Conservation (phyloP, 2,797 vertebrate genomes). For the Malacoctenus gilli region DNA sequence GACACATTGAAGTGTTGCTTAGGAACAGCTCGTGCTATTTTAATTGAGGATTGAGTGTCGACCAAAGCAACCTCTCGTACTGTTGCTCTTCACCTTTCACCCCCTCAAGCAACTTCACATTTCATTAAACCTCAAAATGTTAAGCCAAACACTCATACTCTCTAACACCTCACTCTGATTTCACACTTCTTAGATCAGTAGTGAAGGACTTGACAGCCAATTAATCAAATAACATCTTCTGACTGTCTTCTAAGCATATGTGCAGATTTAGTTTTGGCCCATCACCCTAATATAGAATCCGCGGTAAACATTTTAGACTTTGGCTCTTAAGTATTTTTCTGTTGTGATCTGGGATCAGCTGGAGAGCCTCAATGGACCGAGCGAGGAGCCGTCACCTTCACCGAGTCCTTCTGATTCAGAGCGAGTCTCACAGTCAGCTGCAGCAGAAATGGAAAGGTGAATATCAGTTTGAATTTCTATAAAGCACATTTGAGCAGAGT, state of each 20-base stretch:
- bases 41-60: no score
- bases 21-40: no score
- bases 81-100: neutral
- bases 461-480: neutral
- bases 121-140: conserved; percentile 23
- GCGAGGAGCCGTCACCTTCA: conserved; percentile 76
- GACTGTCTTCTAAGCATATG: conserved; percentile 25
- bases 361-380: conserved; percentile 76
- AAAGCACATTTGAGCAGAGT: neutral
- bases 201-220: conserved; percentile 38
- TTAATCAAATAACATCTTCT: conserved; percentile 49
- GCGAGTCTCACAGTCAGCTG: conserved; percentile 41
- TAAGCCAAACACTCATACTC: conserved; percentile 12
- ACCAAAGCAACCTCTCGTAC: neutral
- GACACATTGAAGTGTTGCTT: neutral
- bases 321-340: conserved; percentile 1
- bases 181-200: conserved; percentile 40
- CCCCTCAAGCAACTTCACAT: conserved; percentile 16
- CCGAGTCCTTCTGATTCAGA: conserved; percentile 64
- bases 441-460: conserved; percentile 67
- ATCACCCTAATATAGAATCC: neutral
- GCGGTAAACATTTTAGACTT: neutral
- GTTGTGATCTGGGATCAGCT: conserved; percentile 28
- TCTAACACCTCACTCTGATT: conserved; percentile 15
- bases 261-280: conserved; percentile 16